phyloP scores from a whole-genome alignment of 92 coral and sea anemone genomes.

The Paragorgia papillata region DNA sequence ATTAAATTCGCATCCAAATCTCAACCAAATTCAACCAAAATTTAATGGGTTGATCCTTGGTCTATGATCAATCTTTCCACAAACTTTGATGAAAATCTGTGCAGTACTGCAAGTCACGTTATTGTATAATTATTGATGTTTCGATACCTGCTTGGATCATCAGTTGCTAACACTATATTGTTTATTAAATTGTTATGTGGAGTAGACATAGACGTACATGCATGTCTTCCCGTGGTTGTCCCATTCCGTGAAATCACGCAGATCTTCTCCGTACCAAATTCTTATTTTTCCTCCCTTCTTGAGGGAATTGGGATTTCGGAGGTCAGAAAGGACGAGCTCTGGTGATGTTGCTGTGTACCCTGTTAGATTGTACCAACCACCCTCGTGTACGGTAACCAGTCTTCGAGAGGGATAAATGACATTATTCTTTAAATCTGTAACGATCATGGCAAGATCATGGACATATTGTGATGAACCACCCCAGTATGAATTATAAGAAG shows the following conservation, averaged over 20 bases:
- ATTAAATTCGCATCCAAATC: too few species aligned
- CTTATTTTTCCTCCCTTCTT: constrained; percentile 8
- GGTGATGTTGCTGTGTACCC: not conserved
- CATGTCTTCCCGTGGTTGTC: constrained; percentile 19
- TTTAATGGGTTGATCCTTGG: too few species aligned
- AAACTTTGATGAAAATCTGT: too few species aligned
- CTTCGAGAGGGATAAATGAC: constrained; percentile 1
- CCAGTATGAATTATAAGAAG: not conserved
- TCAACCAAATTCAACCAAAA: too few species aligned
- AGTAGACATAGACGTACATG: constrained; percentile 21
- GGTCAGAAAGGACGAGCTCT: constrained; percentile 4
- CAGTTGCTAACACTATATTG: too few species aligned
- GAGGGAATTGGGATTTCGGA: constrained; percentile 14
- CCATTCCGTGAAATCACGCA: not conserved
- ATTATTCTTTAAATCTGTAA: not conserved
- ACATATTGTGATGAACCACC: not conserved
- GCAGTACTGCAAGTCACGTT: too few species aligned
- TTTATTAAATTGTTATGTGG: too few species aligned
- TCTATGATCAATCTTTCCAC: too few species aligned
- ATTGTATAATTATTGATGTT: too few species aligned
- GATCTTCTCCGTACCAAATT: constrained; percentile 36
- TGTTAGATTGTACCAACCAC: not conserved
- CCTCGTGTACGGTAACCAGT: not conserved
- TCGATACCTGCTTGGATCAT: too few species aligned
- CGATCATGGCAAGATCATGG: not conserved